Conservation (phyloP, 1,140 invertebrate species). For the Drosophila dunni region DNA sequence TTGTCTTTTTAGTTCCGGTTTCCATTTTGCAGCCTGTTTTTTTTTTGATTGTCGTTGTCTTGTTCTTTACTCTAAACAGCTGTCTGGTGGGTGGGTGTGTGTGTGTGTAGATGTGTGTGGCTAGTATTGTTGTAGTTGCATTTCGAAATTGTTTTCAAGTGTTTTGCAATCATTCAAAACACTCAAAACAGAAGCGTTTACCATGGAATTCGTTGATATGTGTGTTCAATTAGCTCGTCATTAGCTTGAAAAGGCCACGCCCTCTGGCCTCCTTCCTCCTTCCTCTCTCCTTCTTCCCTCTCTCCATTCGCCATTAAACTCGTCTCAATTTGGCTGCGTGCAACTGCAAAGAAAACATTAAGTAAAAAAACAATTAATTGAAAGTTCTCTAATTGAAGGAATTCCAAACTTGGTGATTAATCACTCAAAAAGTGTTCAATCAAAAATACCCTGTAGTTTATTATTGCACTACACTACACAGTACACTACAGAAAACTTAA, state of each 20-base stretch:
- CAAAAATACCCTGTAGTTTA: too few species aligned
- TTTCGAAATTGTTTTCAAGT: constrained; percentile 40
- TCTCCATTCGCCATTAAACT: neutral
- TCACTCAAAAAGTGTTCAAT: neutral
- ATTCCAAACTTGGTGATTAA: neutral
- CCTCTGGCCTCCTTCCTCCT: constrained; percentile 30
- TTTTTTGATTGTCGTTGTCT: constrained; percentile 24
- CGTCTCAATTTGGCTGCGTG: constrained; percentile 49
- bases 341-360: constrained; percentile 48
- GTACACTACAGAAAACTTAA: too few species aligned
- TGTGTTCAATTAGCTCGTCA: constrained; percentile 69
- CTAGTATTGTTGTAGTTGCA: constrained; percentile 36
- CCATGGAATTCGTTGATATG: constrained; percentile 76
- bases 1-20: constrained; percentile 11
- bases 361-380: neutral
- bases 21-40: constrained; percentile 3
- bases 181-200: constrained; percentile 41
- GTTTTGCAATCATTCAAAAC: constrained; percentile 49
- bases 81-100: constrained; percentile 9
- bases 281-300: constrained; percentile 10
- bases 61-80: constrained; percentile 15
- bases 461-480: too few species aligned
- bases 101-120: constrained; percentile 13
- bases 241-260: constrained; percentile 64
- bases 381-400: neutral